Conservation (phyloP, 1,140 invertebrate genomes). For the Palaemon carinicauda region DNA sequence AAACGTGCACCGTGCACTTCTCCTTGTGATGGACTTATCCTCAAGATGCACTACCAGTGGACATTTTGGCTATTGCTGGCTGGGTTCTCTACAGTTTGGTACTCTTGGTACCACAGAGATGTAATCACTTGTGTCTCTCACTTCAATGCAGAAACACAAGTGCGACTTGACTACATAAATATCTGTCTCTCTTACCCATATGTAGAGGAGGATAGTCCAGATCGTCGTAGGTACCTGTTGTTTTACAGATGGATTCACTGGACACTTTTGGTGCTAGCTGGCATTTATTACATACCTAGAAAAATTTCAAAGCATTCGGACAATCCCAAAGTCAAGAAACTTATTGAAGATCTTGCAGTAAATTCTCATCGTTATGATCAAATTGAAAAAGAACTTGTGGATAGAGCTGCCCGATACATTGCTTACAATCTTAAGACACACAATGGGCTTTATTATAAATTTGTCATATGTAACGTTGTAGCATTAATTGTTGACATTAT, state of each 20-base stretch:
- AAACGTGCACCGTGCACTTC: slow-evolving; percentile 49
- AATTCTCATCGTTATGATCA: slow-evolving; percentile 50
- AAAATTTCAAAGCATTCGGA: slow-evolving; percentile 54
- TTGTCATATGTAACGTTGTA: slow-evolving; percentile 48
- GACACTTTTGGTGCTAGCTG: slow-evolving; percentile 52
- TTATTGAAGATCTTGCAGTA: slow-evolving; percentile 46
- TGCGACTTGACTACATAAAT: slow-evolving; percentile 49
- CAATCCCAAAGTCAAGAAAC: slow-evolving; percentile 51
- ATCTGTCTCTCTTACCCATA: slow-evolving; percentile 54
- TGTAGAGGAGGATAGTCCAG: slow-evolving; percentile 29
- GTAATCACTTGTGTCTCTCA: slow-evolving; percentile 51
- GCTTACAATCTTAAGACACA: slow-evolving; percentile 48
- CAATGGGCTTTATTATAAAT: slow-evolving; percentile 54
- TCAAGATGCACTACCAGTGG: slow-evolving; percentile 57
- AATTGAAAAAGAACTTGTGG: slow-evolving; percentile 45
- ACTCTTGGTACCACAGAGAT: slow-evolving; percentile 52
- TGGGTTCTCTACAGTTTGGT: slow-evolving; percentile 52
- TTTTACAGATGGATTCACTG: slow-evolving; percentile 56
- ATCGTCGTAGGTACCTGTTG: slow-evolving; percentile 34
- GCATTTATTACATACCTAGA: slow-evolving; percentile 52
- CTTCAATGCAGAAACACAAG: slow-evolving; percentile 53
- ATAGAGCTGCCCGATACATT: slow-evolving; percentile 46
- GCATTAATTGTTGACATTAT: slow-evolving; percentile 53
- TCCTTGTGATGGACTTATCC: slow-evolving; percentile 48
- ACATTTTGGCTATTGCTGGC: slow-evolving; percentile 53